Percentiles rank a stretch among this genome's conserved stretches.
Evolutionary conservation across 2,113 vertebrate genomes (phyloP).

Genomic region (Benitochromis conjunctus): DNA sequence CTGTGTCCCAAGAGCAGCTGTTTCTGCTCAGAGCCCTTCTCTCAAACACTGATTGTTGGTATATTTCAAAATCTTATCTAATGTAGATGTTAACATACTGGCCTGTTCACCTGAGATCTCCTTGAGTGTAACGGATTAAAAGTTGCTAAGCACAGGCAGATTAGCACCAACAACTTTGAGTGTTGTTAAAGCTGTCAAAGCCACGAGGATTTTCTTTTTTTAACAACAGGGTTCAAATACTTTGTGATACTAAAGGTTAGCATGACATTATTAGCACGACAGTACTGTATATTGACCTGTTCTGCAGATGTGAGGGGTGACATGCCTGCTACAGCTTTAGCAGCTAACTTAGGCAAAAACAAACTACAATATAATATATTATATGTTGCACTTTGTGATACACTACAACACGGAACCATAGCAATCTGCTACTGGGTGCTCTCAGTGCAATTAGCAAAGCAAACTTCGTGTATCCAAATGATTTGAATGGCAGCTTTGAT

Average conservation of each 20-base stretch:
- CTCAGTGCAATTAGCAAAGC: background rate
- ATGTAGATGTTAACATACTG: background rate
- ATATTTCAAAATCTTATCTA: background rate
- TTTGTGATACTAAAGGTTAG: background rate
- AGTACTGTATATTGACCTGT: background rate
- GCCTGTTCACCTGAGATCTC: background rate
- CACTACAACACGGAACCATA: background rate
- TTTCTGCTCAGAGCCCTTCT: background rate
- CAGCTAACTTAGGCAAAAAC: background rate
- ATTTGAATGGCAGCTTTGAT: background rate
- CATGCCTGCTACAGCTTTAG: background rate
- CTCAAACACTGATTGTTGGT: background rate
- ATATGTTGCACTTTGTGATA: background rate
- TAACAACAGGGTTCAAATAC: background rate
- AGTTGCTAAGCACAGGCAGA: background rate
- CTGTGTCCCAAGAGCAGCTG: background rate
- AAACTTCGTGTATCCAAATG: rapidly evolving
- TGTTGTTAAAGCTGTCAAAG: background rate
- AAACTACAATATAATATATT: background rate
- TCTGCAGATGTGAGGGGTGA: rapidly evolving
- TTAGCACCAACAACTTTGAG: background rate
- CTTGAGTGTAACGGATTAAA: background rate
- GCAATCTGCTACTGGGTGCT: background rate
- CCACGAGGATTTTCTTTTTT: rapidly evolving
- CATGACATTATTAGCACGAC: background rate